Conservation (phyloP, 2,888 invertebrate genomes). For the Meteorus colon region DNA sequence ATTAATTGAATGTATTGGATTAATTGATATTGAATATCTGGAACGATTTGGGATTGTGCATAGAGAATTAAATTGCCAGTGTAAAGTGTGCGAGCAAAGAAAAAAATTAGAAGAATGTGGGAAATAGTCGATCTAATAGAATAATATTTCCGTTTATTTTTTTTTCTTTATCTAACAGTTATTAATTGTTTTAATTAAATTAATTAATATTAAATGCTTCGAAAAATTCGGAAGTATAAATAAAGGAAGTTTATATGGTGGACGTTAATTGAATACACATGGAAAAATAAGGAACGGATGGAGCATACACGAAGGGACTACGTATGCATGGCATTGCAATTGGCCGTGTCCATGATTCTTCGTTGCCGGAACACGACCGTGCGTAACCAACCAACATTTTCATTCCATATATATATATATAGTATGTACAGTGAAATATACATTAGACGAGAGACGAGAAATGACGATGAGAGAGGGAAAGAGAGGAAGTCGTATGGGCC, state of each 20-base stretch:
- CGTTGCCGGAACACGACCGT: background rate
- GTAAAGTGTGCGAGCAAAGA: background rate
- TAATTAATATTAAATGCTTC: background rate
- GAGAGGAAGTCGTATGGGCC: slow-evolving; percentile 49
- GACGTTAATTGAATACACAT: background rate
- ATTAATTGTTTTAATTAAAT: background rate
- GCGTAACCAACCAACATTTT: background rate
- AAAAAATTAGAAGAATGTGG: background rate
- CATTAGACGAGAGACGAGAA: background rate
- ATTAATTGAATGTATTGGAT: no score
- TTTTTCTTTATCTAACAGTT: background rate
- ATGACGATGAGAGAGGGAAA: slow-evolving; percentile 35
- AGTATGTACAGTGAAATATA: background rate
- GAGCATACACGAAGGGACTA: slow-evolving; percentile 20
- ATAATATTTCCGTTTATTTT: background rate
- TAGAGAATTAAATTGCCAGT: background rate
- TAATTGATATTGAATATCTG: no score
- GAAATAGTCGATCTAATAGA: no score
- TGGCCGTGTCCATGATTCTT: slow-evolving; percentile 38
- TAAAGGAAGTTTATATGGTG: slow-evolving; percentile 1
- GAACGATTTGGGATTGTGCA: no score
- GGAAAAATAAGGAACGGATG: background rate
- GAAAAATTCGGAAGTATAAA: slow-evolving; percentile 4
- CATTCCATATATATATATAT: background rate
- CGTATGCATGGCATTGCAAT: slow-evolving; percentile 37